Conservation (phyloP, 2,888 invertebrate genomes). For the Pseudeuparius sepicola region DNA sequence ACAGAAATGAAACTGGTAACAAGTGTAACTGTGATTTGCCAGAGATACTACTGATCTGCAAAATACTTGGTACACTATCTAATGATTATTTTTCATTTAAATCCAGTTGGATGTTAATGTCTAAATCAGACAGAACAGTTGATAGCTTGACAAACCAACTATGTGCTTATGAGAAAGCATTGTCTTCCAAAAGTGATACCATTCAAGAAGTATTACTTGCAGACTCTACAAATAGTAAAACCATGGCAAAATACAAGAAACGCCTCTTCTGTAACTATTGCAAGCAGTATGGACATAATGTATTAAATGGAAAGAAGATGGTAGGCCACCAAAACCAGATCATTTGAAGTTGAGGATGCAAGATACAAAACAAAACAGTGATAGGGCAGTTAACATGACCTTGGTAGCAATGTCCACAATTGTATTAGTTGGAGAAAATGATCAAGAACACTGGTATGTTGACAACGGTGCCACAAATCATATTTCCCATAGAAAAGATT, state of each 20-base stretch:
- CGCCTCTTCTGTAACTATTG: slow-evolving; percentile 7
- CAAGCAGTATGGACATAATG: too few relatives aligned
- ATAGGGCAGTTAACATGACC: too few relatives aligned
- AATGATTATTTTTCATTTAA: slow-evolving; percentile 16
- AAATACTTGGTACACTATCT: slow-evolving; percentile 13
- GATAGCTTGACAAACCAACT: slow-evolving; percentile 14
- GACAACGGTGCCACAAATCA: too few relatives aligned
- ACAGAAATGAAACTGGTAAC: background rate
- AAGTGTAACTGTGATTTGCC: slow-evolving; percentile 4
- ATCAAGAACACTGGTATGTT: slow-evolving; percentile 9
- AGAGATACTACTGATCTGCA: slow-evolving; percentile 7
- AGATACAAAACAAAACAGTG: too few relatives aligned
- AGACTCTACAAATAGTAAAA: background rate
- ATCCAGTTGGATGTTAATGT: slow-evolving; percentile 17
- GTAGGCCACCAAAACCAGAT: slow-evolving; percentile 7
- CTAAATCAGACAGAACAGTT: slow-evolving; percentile 9
- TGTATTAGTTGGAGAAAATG: background rate
- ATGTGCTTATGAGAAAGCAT: slow-evolving; percentile 9
- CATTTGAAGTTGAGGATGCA: too few relatives aligned
- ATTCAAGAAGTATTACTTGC: slow-evolving; percentile 8
- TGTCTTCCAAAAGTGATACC: background rate
- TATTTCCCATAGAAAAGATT: background rate
- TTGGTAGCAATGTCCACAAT: background rate
- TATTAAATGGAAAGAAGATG: slow-evolving; percentile 7
- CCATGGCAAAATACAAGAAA: background rate